These are phyloP conservation scores for Reinhardtius hippoglossoides DNA, from an alignment of 2,113 vertebrate genomes.

Conservation along the genomic window DNA sequence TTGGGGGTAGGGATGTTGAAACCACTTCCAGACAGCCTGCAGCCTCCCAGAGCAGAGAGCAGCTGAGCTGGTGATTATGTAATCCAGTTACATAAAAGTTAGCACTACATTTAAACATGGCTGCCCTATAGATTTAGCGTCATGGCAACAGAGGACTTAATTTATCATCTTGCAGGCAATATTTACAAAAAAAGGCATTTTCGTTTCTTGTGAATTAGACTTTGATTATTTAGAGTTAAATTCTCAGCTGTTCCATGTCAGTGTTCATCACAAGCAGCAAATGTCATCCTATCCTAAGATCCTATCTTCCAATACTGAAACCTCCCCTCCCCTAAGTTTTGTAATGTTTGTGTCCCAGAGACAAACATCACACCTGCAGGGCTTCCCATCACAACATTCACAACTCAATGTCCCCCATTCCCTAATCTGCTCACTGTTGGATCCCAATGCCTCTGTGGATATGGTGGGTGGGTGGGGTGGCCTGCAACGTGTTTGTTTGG, in stretches of 20 bases:
- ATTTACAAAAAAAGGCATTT: no score
- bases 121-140: constrained; percentile 22
- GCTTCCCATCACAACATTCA: constrained; percentile 22
- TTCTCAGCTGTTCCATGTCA: background rate
- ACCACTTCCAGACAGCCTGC: constrained; percentile 61
- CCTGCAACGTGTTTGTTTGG: constrained; percentile 38
- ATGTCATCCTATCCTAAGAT: background rate
- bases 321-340: background rate
- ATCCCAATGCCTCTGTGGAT: constrained; percentile 20
- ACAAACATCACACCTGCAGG: background rate
- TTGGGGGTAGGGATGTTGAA: constrained; percentile 56
- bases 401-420: background rate
- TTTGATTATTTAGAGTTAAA: no score
- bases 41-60: constrained; percentile 52
- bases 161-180: background rate
- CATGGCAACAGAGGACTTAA: constrained; percentile 23
- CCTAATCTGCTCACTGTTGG: constrained; percentile 24
- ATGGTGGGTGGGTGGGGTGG: background rate
- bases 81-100: constrained; percentile 72
- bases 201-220: no score
- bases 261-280: background rate
- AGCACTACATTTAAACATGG: constrained; percentile 52
- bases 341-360: background rate
- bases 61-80: constrained; percentile 66
- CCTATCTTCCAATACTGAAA: background rate